phyloP scores from a whole-genome alignment of 2,888 invertebrate genomes.

The Chrysodeixis includens region DNA sequence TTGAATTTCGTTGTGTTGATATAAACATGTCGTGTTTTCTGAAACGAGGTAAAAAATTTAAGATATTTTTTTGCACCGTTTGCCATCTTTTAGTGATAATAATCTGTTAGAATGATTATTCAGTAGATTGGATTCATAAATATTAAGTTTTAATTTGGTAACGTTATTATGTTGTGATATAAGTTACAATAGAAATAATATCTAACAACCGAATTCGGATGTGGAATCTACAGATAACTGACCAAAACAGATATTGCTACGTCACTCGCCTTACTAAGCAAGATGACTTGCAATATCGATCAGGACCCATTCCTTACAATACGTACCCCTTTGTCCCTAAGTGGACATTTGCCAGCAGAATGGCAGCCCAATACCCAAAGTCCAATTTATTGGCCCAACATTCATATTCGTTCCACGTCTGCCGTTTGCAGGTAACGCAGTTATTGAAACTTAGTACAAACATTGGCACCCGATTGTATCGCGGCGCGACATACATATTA shows the following conservation, averaged over 20 bases:
- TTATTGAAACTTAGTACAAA: constrained; percentile 72
- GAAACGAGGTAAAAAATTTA: neutral
- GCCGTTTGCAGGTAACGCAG: constrained; percentile 37
- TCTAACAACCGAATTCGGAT: constrained; percentile 1
- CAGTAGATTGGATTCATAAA: no score
- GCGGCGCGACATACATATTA: constrained; percentile 78
- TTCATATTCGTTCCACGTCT: constrained; percentile 33
- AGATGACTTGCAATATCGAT: constrained; percentile 11
- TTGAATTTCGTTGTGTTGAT: neutral
- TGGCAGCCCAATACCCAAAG: constrained; percentile 8
- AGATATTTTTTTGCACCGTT: no score
- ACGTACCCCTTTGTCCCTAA: constrained; percentile 3
- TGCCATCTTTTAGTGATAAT: no score
- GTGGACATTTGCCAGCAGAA: constrained; percentile 5
- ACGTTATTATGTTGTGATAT: no score
- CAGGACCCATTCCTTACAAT: constrained; percentile 6
- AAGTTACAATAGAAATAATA: no score
- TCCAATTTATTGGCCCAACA: constrained; percentile 25
- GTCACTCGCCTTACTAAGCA: constrained; percentile 6
- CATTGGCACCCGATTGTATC: constrained; percentile 73
- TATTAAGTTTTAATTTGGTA: no score
- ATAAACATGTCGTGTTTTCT: neutral
- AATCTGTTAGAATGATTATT: no score
- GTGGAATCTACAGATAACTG: constrained; percentile 6
- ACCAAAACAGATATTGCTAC: neutral